These are phyloP conservation scores for Hippopotamyrus pictus DNA, from an alignment of 2,797 vertebrate species.

Conservation along the genomic window DNA sequence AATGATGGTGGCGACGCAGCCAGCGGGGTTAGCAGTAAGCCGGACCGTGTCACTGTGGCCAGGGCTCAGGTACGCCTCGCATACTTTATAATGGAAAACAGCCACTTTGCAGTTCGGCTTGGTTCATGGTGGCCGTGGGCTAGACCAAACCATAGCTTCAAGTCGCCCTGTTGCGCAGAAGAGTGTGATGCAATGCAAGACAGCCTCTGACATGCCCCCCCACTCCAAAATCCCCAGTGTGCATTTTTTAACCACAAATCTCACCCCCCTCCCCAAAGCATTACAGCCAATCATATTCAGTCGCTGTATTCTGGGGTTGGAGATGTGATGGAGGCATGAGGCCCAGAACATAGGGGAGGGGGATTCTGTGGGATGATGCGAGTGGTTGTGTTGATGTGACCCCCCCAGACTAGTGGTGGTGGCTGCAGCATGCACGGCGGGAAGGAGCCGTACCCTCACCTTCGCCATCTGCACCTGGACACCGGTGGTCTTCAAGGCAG, in stretches of 20 bases:
- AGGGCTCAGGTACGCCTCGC: background rate
- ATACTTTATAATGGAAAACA: background rate
- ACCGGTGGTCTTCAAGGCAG: slow-evolving; percentile 90
- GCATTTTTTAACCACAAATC: background rate
- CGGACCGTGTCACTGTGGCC: background rate
- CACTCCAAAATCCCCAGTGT: background rate
- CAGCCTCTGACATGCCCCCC: background rate
- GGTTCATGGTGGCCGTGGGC: background rate
- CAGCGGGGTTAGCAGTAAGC: background rate
- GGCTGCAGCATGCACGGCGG: background rate
- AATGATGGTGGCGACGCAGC: background rate
- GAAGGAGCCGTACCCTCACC: slow-evolving; percentile 58
- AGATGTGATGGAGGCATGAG: background rate
- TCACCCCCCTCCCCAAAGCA: background rate
- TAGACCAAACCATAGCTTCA: background rate
- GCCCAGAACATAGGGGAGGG: background rate
- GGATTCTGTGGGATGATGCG: background rate
- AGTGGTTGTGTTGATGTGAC: background rate
- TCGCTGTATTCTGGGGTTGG: background rate
- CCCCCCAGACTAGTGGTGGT: background rate
- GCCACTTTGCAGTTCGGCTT: background rate
- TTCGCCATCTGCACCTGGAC: slow-evolving; percentile 99
- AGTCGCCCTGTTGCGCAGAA: background rate
- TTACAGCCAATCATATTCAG: background rate
- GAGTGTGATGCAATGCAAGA: background rate